Percentiles rank a stretch among this genome's conserved stretches.
phyloP scores from a whole-genome alignment of 2,797 vertebrate species.

The Phataginus tetradactyla region DNA sequence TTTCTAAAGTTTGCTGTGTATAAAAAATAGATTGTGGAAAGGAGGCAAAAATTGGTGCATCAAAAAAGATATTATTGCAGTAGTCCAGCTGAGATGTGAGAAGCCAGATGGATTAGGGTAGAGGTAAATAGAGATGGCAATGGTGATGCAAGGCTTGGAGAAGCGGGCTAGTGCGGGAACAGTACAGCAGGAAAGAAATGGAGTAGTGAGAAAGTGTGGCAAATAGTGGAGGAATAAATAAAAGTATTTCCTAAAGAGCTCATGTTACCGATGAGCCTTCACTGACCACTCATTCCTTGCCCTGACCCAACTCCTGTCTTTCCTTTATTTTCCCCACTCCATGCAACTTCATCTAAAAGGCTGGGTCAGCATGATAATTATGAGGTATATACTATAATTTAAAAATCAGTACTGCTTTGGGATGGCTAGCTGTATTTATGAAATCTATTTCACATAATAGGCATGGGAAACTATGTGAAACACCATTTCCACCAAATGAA shows the following conservation, averaged over 20 bases:
- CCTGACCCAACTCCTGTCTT: neutral
- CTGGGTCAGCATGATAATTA: neutral
- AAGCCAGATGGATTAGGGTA: neutral
- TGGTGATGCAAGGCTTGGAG: neutral
- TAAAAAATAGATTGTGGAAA: neutral
- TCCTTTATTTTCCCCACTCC: neutral
- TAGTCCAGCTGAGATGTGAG: neutral
- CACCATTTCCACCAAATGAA: neutral
- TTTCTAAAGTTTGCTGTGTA: neutral
- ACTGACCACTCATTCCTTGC: neutral
- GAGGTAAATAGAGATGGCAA: neutral
- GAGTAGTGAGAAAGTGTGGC: neutral
- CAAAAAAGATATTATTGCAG: neutral
- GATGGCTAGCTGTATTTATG: neutral
- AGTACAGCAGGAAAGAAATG: neutral
- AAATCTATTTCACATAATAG: neutral
- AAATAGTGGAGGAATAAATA: neutral
- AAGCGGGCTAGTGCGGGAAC: neutral
- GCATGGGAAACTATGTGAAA: conserved; percentile 20
- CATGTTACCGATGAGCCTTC: neutral
- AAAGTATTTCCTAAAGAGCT: neutral
- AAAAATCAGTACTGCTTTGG: neutral
- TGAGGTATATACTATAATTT: neutral
- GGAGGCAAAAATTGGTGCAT: neutral
- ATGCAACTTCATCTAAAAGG: neutral